These are phyloP conservation scores for Sitodiplosis mosellana DNA, from an alignment of 1,140 invertebrate species.

Conservation along the genomic window DNA sequence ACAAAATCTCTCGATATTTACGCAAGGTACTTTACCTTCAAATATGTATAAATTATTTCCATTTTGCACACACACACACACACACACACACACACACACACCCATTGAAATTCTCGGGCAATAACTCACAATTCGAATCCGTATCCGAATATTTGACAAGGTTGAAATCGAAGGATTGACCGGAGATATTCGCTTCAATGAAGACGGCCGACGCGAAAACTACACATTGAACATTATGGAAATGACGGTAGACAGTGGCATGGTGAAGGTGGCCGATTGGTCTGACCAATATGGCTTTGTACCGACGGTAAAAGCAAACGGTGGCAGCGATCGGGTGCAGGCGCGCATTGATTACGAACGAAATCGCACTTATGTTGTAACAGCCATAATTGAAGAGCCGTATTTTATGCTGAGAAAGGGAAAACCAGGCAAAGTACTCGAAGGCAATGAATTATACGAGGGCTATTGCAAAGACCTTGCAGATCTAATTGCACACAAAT, in stretches of 20 bases:
- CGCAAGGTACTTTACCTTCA: constrained; percentile 48
- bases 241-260: constrained; percentile 74
- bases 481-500: constrained; percentile 56
- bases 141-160: constrained; percentile 26
- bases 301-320: constrained; percentile 57
- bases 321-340: constrained; percentile 44
- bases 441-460: constrained; percentile 70
- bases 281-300: constrained; percentile 63
- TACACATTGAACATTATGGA: constrained; percentile 86
- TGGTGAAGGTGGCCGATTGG: constrained; percentile 83
- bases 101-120: too few relatives aligned
- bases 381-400: constrained; percentile 66
- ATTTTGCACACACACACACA: too few relatives aligned
- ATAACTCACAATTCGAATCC: background rate
- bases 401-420: constrained; percentile 66
- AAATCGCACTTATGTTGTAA: constrained; percentile 80
- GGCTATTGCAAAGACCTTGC: constrained; percentile 90
- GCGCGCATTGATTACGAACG: constrained; percentile 51
- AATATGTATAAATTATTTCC: background rate
- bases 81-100: too few relatives aligned
- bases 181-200: constrained; percentile 73
- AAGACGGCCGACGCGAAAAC: constrained; percentile 68
- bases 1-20: constrained; percentile 66
- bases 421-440: constrained; percentile 39
- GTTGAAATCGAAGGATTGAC: constrained; percentile 81